phyloP scores from a whole-genome alignment of 1,140 invertebrate species.

The Magallana angulata region DNA sequence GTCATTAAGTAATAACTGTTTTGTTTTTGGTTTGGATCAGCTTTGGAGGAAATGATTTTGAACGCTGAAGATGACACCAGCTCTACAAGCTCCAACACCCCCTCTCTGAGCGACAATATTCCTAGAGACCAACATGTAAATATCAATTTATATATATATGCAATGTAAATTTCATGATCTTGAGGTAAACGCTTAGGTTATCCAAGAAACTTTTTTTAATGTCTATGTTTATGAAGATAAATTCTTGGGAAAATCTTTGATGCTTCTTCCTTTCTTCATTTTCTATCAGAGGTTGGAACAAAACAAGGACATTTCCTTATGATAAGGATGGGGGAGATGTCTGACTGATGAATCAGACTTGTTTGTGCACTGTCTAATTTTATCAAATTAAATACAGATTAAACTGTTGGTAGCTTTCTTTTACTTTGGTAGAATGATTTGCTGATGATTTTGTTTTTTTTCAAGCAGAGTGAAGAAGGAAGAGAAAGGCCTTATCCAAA shows the following conservation, averaged over 20 bases:
- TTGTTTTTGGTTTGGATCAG: conserved; percentile 51
- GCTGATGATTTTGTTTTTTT: not conserved
- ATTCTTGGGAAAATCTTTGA: too few relatives aligned
- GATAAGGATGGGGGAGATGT: not conserved
- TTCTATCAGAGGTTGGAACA: not conserved
- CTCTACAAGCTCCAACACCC: conserved; percentile 70
- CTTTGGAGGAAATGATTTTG: conserved; percentile 70
- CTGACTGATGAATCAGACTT: not conserved
- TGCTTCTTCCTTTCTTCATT: too few relatives aligned
- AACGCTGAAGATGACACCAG: conserved; percentile 72
- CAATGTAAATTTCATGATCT: too few relatives aligned
- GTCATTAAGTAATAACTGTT: not conserved
- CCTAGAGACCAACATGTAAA: conserved; percentile 47
- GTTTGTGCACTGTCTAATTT: not conserved
- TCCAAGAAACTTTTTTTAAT: too few relatives aligned
- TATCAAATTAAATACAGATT: conserved; percentile 26
- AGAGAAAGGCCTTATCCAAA: conserved; percentile 57
- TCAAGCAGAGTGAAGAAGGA: conserved; percentile 57
- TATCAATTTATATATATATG: not conserved
- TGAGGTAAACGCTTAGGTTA: too few relatives aligned
- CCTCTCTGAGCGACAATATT: conserved; percentile 63
- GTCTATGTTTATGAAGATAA: too few relatives aligned
- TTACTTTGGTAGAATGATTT: not conserved
- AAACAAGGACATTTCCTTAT: not conserved
- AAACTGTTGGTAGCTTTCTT: not conserved